Conservation (phyloP, 2,113 vertebrate species). For the Plecturocebus donacophilus region DNA sequence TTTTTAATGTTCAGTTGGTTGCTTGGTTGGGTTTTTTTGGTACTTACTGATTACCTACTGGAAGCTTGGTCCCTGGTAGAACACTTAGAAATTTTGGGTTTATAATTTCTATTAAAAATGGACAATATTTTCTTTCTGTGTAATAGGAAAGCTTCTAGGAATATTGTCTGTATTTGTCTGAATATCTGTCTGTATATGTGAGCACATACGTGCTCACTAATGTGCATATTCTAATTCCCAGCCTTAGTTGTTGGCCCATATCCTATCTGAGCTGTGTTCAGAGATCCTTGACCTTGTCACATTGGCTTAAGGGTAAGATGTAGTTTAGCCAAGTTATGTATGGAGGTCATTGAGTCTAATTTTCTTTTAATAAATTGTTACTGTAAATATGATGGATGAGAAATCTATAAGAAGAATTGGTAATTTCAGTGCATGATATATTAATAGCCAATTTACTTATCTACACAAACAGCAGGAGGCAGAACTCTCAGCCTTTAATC, state of each 20-base stretch:
- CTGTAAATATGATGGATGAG: background rate
- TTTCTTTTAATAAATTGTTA: background rate
- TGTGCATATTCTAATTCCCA: background rate
- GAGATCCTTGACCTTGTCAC: background rate
- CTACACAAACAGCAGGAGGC: background rate
- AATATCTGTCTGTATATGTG: background rate
- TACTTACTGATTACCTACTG: background rate
- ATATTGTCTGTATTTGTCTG: background rate
- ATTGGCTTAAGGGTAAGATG: background rate
- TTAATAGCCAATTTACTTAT: background rate
- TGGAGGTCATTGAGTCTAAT: background rate
- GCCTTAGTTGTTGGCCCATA: background rate
- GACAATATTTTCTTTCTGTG: background rate
- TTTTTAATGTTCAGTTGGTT: background rate
- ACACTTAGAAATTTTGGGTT: background rate
- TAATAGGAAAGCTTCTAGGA: background rate
- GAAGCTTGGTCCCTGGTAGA: background rate
- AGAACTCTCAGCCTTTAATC: background rate
- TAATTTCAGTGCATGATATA: background rate
- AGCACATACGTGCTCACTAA: background rate
- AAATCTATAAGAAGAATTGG: background rate
- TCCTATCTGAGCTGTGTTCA: background rate
- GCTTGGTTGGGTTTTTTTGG: background rate
- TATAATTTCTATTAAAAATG: conserved; percentile 34
- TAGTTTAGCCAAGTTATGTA: background rate